phyloP scores from a whole-genome alignment of 2,888 invertebrate species.

The Chloroclysta siterata region DNA sequence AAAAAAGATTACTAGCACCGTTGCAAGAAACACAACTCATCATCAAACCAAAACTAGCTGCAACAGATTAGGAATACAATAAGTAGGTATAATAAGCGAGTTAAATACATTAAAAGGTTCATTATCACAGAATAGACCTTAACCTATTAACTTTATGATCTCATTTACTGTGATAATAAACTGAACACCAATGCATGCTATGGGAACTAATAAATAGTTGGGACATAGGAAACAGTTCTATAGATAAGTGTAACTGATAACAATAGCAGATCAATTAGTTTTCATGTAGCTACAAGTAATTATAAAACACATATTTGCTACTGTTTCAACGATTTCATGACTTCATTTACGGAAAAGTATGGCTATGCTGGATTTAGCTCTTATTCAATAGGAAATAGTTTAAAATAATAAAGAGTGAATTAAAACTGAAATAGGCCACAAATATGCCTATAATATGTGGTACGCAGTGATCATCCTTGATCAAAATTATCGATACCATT shows the following conservation, averaged over 20 bases:
- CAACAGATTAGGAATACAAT: too few species aligned
- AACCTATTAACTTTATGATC: constrained; percentile 13
- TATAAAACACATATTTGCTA: constrained; percentile 41
- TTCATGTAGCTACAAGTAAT: constrained; percentile 40
- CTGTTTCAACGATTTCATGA: constrained; percentile 25
- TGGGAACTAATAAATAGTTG: constrained; percentile 17
- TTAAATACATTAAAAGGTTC: constrained; percentile 2
- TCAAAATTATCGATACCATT: too few species aligned
- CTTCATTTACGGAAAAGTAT: not conserved
- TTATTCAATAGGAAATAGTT: not conserved
- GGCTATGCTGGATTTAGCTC: too few species aligned
- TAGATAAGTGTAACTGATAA: constrained; percentile 21
- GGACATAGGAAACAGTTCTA: constrained; percentile 37
- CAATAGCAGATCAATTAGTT: constrained; percentile 45
- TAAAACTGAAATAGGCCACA: too few species aligned
- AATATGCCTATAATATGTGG: too few species aligned
- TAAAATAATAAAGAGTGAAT: not conserved
- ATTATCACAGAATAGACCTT: constrained; percentile 7
- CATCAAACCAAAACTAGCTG: too few species aligned
- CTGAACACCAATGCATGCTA: constrained; percentile 9
- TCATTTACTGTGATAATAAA: constrained; percentile 19
- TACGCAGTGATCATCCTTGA: too few species aligned
- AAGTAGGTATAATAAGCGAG: too few species aligned
- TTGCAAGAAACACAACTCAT: too few species aligned
- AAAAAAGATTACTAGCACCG: too few species aligned